Conservation (phyloP, 2,113 vertebrate genomes). For the Neodontobutis hainanensis region DNA sequence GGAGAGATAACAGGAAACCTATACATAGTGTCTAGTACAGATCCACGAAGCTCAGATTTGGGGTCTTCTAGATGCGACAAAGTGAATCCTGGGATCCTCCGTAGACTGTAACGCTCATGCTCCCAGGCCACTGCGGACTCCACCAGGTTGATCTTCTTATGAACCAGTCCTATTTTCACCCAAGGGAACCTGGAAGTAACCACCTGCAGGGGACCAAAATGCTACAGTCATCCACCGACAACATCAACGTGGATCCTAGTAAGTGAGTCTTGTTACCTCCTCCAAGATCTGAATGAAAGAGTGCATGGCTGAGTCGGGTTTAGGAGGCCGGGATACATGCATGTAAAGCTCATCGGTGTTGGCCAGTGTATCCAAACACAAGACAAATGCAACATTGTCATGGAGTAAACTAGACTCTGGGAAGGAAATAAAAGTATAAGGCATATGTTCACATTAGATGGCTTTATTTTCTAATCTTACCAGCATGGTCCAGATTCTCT, state of each 20-base stretch:
- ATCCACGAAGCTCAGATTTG: conserved; percentile 72
- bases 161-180: conserved; percentile 74
- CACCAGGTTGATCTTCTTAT: conserved; percentile 83
- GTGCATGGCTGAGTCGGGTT: conserved; percentile 63
- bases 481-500: conserved; percentile 81
- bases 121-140: conserved; percentile 79
- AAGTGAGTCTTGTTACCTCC: conserved; percentile 58
- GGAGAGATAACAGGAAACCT: neutral
- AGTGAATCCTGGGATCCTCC: conserved; percentile 78
- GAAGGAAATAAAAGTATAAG: neutral
- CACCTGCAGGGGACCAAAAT: conserved; percentile 60
- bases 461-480: conserved; percentile 35
- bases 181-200: conserved; percentile 74
- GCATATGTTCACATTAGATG: too few species aligned
- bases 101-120: conserved; percentile 79
- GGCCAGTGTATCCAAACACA: conserved; percentile 81
- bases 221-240: too few species aligned
- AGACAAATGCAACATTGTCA: conserved; percentile 79
- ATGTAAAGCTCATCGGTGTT: conserved; percentile 76
- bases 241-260: too few species aligned
- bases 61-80: conserved; percentile 78
- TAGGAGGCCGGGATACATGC: conserved; percentile 80
- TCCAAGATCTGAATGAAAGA: conserved; percentile 75
- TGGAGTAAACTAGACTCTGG: conserved; percentile 82
- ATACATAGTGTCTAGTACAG: conserved; percentile 78